Evolutionary conservation across 1,140 invertebrate genomes (phyloP).

Genomic region (Neodiprion lecontei): DNA sequence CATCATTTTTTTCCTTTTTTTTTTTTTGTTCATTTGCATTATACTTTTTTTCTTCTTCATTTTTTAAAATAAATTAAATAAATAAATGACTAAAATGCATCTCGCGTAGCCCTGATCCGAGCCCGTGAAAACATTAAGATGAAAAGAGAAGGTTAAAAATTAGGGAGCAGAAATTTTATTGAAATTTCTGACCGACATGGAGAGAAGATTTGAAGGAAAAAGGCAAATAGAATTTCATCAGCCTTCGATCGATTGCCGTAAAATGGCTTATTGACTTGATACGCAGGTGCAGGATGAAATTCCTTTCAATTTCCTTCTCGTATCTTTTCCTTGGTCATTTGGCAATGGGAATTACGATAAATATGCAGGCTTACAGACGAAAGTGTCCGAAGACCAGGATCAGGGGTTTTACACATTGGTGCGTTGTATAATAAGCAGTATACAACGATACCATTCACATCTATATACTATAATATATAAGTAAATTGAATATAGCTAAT

Average conservation of each 20-base stretch:
- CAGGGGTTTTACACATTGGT: background rate
- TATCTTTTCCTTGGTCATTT: background rate
- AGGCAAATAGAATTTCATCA: background rate
- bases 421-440: background rate
- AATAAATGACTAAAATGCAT: slow-evolving; percentile 17
- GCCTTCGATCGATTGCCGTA: background rate
- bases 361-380: background rate
- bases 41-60: background rate
- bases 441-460: background rate
- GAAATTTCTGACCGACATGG: too few species aligned
- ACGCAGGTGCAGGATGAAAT: background rate
- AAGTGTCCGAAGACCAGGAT: background rate
- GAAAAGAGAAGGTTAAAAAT: too few species aligned
- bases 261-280: background rate
- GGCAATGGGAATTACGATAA: background rate
- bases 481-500: slow-evolving; percentile 14
- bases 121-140: background rate
- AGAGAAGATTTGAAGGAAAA: background rate
- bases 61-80: slow-evolving; percentile 10
- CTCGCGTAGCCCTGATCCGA: background rate
- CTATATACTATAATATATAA: background rate
- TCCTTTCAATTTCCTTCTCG: background rate
- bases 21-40: background rate
- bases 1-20: background rate
- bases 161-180: too few species aligned